Conservation (phyloP, 2,797 vertebrate genomes). For the Sphenodon punctatus region DNA sequence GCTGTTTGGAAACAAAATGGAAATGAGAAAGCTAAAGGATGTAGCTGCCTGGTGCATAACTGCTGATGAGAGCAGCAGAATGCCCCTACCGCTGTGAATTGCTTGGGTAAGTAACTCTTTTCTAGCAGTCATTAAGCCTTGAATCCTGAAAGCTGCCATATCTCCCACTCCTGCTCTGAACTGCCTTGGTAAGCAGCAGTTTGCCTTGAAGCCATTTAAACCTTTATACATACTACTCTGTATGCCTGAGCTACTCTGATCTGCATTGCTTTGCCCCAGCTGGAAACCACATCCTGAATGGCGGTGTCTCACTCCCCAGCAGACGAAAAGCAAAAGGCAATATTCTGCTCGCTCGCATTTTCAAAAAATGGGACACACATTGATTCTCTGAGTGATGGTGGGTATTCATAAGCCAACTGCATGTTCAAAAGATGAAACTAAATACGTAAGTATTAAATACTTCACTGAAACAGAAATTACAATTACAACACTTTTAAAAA, state of each 20-base stretch:
- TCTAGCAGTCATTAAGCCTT: not conserved
- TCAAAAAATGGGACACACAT: not conserved
- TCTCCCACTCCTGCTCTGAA: not conserved
- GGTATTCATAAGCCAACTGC: conserved; percentile 6
- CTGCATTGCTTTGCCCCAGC: not conserved
- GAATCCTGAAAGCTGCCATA: not conserved
- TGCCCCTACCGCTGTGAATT: not conserved
- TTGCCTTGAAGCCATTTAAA: not conserved
- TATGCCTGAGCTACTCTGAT: not conserved
- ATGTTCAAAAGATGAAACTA: conserved; percentile 29
- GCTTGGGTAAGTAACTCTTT: not conserved
- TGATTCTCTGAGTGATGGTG: not conserved
- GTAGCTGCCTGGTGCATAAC: not conserved
- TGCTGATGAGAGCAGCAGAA: conserved; percentile 21
- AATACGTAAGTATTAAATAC: conserved; percentile 34
- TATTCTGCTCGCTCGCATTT: not conserved
- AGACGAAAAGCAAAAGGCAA: not conserved
- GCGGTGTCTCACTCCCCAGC: not conserved
- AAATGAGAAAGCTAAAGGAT: conserved; percentile 3
- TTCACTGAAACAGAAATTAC: conserved; percentile 48
- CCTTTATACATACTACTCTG: not conserved
- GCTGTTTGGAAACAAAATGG: conserved; percentile 19
- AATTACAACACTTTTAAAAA: conserved; percentile 12
- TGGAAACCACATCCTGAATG: not conserved
- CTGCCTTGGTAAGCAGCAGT: not conserved